A percentile compares a stretch with the other conserved stretches of the same genome.
Evolutionary conservation across 2,113 vertebrate genomes (phyloP).

Genomic region (Corythoichthys haematopterus): DNA sequence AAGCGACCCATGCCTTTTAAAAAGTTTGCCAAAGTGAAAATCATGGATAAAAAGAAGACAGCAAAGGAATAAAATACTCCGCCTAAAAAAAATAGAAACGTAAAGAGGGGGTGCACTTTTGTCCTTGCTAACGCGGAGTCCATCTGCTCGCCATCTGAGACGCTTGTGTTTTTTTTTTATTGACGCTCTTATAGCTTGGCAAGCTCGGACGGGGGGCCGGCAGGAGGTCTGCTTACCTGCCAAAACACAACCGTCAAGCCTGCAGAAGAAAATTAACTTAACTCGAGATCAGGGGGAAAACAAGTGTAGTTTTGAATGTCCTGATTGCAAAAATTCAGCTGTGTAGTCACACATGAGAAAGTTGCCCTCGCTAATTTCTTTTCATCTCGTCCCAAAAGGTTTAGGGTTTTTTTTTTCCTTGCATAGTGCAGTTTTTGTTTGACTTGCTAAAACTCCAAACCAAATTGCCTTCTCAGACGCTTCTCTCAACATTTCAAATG

Average conservation of each 20-base stretch:
- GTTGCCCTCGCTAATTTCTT: slow-evolving; percentile 42
- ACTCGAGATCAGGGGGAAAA: neutral
- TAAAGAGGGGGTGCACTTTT: slow-evolving; percentile 51
- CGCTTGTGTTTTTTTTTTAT: slow-evolving; percentile 54
- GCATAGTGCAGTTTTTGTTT: slow-evolving; percentile 43
- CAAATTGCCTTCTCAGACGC: slow-evolving; percentile 59
- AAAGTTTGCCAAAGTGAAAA: too few relatives aligned
- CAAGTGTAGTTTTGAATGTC: neutral
- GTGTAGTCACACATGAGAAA: slow-evolving; percentile 43
- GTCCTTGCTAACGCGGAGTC: slow-evolving; percentile 63
- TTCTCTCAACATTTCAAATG: slow-evolving; percentile 61
- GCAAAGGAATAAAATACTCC: neutral
- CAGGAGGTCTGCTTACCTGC: slow-evolving; percentile 54
- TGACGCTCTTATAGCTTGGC: slow-evolving; percentile 58
- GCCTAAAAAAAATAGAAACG: neutral
- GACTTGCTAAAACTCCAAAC: slow-evolving; percentile 48
- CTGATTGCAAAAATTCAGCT: neutral
- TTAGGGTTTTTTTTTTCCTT: slow-evolving; percentile 37
- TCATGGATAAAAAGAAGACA: neutral
- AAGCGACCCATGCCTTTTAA: too few relatives aligned
- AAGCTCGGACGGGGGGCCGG: slow-evolving; percentile 23
- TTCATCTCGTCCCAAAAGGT: slow-evolving; percentile 60
- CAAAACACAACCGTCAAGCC: slow-evolving; percentile 40
- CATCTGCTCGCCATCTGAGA: slow-evolving; percentile 69
- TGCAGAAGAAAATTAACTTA: slow-evolving; percentile 50